A percentile compares a stretch with the other conserved stretches of the same genome.
These are phyloP conservation scores for Cryptosula pallasiana DNA, from an alignment of 2,888 invertebrate genomes.

Conservation along the genomic window DNA sequence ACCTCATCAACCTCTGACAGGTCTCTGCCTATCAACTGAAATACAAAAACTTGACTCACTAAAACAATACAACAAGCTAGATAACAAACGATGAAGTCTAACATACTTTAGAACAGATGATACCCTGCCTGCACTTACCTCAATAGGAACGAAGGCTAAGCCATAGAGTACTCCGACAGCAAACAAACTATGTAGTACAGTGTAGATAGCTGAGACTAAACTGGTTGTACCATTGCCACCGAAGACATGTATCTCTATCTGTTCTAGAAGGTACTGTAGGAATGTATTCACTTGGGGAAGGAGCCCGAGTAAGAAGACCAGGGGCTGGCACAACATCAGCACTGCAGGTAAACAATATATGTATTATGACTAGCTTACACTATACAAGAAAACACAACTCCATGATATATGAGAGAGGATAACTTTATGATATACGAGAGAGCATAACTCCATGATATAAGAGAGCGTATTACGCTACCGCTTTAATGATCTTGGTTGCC, in stretches of 20 bases:
- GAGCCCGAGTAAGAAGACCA: constrained; percentile 88
- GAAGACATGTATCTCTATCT: constrained; percentile 62
- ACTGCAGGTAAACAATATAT: constrained; percentile 45
- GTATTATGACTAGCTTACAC: constrained; percentile 36
- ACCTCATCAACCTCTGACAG: constrained; percentile 48
- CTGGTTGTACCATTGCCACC: constrained; percentile 66
- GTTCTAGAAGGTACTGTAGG: constrained; percentile 90
- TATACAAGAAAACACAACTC: too few species aligned
- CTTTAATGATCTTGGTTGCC: too few species aligned
- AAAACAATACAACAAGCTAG: too few species aligned
- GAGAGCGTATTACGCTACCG: too few species aligned
- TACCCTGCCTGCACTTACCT: constrained; percentile 29
- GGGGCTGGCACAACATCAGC: constrained; percentile 81
- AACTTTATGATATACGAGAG: too few species aligned
- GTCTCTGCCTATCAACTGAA: constrained; percentile 6
- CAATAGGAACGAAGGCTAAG: constrained; percentile 38
- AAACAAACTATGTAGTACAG: constrained; percentile 72
- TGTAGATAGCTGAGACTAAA: constrained; percentile 71
- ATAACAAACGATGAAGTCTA: too few species aligned
- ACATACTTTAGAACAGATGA: too few species aligned
- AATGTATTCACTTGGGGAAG: constrained; percentile 96
- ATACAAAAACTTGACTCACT: too few species aligned
- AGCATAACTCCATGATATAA: too few species aligned
- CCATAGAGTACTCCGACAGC: constrained; percentile 69
- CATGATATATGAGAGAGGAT: too few species aligned